Base-by-base conservation (phyloP, 2,797 vertebrate genomes). In the Etheostoma perlongum region DNA sequence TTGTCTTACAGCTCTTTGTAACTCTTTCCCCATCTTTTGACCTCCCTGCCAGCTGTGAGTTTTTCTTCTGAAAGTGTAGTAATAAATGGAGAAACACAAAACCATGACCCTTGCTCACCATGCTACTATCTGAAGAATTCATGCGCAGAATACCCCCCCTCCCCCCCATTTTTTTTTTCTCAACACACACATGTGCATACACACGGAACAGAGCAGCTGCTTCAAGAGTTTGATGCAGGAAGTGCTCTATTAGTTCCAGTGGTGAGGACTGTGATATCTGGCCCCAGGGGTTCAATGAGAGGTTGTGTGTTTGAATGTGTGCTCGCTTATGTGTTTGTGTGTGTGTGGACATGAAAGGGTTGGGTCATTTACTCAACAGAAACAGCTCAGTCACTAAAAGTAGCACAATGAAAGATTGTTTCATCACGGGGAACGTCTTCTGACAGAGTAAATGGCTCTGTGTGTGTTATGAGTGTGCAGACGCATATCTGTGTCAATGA, bases 171-270 rank as follows among this genome's bases (percentile, higher is more conserved):
- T 55, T 30, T 47, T 72, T 76, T 79, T 78, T 8, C 42, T 30
- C 61, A 62, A 68, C 76, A 80, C 54, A 63, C 59, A 78, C 52
- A 79, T 53, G 55, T 70, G 54, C 71, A 73, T 27, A 58, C 74
- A 90, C 82, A 85, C 51, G 81, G 82, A 86, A 89, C 54, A 78
- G 61, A 90, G 92, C 93, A 94, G 91, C 93, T 93, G 92, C 89
- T 83, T 88, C 85, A 85, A 82, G 83, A 83, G 72, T 80, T 87
- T 83, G 78, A 82, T 88, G 87, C 91, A 93, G 94, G 92, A 94
- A 93, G 89, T 83, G 72, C 87, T 92, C 84, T 92, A 94, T 94
- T 93, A 93, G 92, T 93, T 94, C 91, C 91, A 93, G 90, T 90
- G 87, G 86, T 58, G 82, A 89, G 84, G 85, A 69, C 85, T 85